Base-by-base conservation (phyloP, 2,888 invertebrate genomes). In the Ormyrus rosae region DNA sequence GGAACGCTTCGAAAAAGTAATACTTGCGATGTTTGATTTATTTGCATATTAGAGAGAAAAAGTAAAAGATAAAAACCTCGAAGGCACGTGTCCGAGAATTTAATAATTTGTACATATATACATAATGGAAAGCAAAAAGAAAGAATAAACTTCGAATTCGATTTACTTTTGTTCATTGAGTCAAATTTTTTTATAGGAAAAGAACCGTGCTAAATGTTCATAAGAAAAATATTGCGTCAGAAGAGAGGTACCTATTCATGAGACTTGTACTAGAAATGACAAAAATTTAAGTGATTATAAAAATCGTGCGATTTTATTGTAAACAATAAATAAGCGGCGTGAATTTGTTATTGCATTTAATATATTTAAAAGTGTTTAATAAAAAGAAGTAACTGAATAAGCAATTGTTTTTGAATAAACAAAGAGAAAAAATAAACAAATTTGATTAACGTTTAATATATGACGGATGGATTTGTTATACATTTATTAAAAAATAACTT, bases 11-110 rank as follows among this genome's bases (percentile, higher is more conserved):
- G 10, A 58, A 83, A 85, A 86, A 84, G 80, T 81, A 84, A 85
- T 85, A 85, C 84, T 85, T 86, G 86, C 83, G 85, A 86, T 81
- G 82, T 83, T 84, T 85, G 82, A 84, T 84, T 85, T 84, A 82
- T 84, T 85, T 85, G 51, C 53, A 13, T 63, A 64, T 7, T 56
- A 81, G 76, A 80, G 79, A 73, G 83, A 69, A 81, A 67, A 60
- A 34, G 48, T 61, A 19, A 77, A 81, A 78, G 81, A 80, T 76
- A 65, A 73, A 83, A 76, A 69, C 56, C n/a, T 71, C 73, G 71
- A 79, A 64, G 53, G 45, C 67, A 81, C 63, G 75, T 82, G 81
- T 83, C 79, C 78, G 81, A 84, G 55, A 78, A 74, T 67, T 71
- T 72, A 61, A 79, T 80, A 64, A 73, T 77, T 72, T 82, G 79